These are phyloP conservation scores for Gymnopithys bicolor DNA, from an alignment of 2,797 vertebrate genomes.

Conservation along the genomic window DNA sequence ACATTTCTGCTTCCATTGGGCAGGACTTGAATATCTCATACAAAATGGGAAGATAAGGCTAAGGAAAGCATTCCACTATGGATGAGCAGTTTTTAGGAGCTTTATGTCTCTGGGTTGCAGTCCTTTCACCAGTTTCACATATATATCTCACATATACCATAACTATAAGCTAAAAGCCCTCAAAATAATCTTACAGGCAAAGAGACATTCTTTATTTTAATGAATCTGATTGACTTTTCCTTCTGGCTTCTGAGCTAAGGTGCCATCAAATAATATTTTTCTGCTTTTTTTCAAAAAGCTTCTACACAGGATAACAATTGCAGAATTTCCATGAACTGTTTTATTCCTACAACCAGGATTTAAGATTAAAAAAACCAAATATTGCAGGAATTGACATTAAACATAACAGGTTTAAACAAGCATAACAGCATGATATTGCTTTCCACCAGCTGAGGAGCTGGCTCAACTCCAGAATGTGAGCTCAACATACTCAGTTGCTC, in stretches of 20 bases:
- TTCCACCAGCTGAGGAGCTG: background rate
- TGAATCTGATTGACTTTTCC: background rate
- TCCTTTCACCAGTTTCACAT: background rate
- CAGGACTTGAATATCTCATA: background rate
- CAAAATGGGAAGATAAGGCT: background rate
- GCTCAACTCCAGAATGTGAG: background rate
- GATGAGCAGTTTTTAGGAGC: background rate
- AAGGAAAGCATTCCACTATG: rapidly evolving
- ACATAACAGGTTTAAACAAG: background rate
- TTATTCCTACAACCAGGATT: background rate
- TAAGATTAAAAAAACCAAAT: background rate
- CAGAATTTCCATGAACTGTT: background rate
- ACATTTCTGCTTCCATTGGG: background rate
- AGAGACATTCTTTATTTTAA: background rate
- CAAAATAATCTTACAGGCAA: background rate
- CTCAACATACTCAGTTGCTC: background rate
- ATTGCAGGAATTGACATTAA: background rate
- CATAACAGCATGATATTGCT: background rate
- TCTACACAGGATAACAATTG: background rate
- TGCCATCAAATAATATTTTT: background rate
- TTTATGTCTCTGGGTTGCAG: background rate
- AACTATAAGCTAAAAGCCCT: background rate
- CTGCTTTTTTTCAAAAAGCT: background rate
- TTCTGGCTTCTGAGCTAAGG: background rate
- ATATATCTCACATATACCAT: background rate